Conservation (phyloP, 2,113 vertebrate species). For the Sus scrofa region DNA sequence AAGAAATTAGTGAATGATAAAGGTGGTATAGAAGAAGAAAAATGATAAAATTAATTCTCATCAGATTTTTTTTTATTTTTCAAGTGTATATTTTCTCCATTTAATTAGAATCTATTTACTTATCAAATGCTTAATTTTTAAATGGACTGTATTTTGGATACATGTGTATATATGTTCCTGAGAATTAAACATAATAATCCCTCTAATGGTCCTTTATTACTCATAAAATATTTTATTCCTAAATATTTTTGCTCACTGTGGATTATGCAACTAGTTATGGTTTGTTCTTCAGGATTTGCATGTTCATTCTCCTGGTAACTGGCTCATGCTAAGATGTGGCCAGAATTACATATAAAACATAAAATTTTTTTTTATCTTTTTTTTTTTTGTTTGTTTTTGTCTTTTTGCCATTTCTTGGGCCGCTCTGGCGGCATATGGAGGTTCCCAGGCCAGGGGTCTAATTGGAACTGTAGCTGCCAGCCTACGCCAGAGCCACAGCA, state of each 20-base stretch:
- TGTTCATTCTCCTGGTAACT: neutral
- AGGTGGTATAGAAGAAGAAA: neutral
- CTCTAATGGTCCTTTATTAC: neutral
- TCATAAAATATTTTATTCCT: neutral
- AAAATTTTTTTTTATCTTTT: too few relatives aligned
- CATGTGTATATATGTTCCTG: neutral
- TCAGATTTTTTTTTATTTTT: neutral
- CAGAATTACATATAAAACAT: neutral
- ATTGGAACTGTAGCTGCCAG: too few relatives aligned
- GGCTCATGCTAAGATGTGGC: neutral
- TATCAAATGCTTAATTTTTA: neutral
- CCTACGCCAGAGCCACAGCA: too few relatives aligned
- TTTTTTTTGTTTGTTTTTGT: too few relatives aligned
- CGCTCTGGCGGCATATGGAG: too few relatives aligned
- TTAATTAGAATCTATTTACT: neutral
- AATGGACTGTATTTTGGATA: neutral
- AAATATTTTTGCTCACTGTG: neutral
- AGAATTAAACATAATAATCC: neutral
- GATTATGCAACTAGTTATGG: neutral
- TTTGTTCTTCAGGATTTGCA: neutral
- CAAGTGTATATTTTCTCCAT: neutral
- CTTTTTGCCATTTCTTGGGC: too few relatives aligned
- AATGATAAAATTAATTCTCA: neutral
- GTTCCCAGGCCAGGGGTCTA: too few relatives aligned
- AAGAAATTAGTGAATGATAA: neutral